phyloP scores from a whole-genome alignment of 2,888 invertebrate genomes.

The Polydrusus pterygomalis region DNA sequence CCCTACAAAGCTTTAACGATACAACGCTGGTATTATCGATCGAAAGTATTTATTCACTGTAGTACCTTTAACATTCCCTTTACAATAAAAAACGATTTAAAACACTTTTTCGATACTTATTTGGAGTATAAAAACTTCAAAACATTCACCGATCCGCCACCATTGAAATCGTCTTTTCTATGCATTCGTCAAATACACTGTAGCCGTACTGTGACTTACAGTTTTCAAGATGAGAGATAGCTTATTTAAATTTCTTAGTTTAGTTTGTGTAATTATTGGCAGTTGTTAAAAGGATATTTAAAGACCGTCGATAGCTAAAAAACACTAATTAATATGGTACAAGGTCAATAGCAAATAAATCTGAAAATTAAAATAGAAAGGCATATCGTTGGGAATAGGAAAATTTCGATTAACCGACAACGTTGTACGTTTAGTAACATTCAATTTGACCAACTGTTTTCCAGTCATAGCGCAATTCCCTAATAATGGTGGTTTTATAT shows the following conservation, averaged over 20 bases:
- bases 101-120: conserved; percentile 14
- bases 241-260: not conserved
- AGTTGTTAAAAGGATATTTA: not conserved
- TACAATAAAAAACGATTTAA: conserved; percentile 11
- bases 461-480: not conserved
- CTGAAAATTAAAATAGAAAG: not conserved
- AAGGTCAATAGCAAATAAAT: not conserved
- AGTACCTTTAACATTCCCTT: not conserved
- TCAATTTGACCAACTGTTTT: not conserved
- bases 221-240: too few species aligned
- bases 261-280: not conserved
- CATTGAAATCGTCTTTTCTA: conserved; percentile 25
- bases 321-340: not conserved
- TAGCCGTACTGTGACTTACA: not conserved
- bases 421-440: not conserved
- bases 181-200: conserved; percentile 15
- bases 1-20: conserved; percentile 59
- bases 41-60: not conserved
- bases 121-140: conserved; percentile 32
- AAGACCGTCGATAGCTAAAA: not conserved
- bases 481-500: not conserved
- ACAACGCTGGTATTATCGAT: not conserved
- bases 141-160: conserved; percentile 29
- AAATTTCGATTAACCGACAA: not conserved
- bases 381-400: not conserved